Base-by-base conservation (phyloP, 2,113 vertebrate genomes). In the Fregata magnificens region DNA sequence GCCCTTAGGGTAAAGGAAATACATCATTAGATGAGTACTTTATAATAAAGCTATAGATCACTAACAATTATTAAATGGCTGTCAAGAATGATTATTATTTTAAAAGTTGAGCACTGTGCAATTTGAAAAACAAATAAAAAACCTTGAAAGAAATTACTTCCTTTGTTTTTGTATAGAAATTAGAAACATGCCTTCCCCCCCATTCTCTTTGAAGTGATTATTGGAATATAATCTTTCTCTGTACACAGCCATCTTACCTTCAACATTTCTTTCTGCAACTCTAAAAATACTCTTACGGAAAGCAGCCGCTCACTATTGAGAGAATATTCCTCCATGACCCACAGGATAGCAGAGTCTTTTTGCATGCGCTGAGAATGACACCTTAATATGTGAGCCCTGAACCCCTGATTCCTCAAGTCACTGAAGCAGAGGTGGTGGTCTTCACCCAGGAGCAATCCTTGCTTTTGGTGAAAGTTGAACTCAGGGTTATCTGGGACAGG, bases 1-100 rank as follows among this genome's bases (percentile, higher is more conserved):
- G 97, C 98, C 98, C 88, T 93, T 94, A 86, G 98, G 96, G 97
- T 98, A 98, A 98, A 98, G 97, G 98, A 98, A 98, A 98, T 98
- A 98, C 95, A 98, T 98, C 98, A 98, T 97, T 97, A 98, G 95
- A 97, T 97, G 97, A 98, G 93, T 91, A 98, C 97, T 98, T 98
- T 97, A 98, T 97, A 98, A 98, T 96, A 98, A 98, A 98, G 94
- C 96, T 96, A 98, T 98, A 98, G 97, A 98, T 98, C 97, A 98
- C 95, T 97, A 98, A 97, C 97, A 97, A 98, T 98, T 98, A 98
- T 98, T 98, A 98, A 98, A 98, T 97, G 97, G 96, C 91, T 98
- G 96, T 98, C 98, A 98, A 95, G 95, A 87, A 79, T 95, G 93
- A 97, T 98, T 98, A 97, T 98, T 98, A 97, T 98, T 98, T 98